Conservation (phyloP, 2,888 invertebrate genomes). For the Polydrusus tereticollis region DNA sequence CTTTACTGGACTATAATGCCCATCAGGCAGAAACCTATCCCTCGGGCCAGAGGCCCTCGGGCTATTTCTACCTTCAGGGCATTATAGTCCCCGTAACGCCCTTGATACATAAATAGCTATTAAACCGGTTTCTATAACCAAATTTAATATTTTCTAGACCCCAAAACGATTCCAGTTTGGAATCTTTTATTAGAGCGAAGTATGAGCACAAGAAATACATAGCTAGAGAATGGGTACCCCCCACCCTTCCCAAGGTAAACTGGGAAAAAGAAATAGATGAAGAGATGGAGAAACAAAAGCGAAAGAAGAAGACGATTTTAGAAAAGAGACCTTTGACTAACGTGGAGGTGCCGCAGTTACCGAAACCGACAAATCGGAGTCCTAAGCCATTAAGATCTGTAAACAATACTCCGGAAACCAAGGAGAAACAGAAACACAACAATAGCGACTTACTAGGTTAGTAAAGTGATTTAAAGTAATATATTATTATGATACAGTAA, state of each 20-base stretch:
- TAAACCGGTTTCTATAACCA: no score
- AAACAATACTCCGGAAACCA: conserved; percentile 49
- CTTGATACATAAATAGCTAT: neutral
- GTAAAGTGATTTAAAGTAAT: neutral
- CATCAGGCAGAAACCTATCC: no score
- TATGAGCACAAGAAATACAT: conserved; percentile 99
- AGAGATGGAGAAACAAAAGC: conserved; percentile 84
- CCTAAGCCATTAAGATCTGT: conserved; percentile 68
- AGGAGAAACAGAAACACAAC: conserved; percentile 56
- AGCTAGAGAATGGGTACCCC: conserved; percentile 97
- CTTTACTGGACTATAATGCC: no score
- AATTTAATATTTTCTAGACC: conserved; percentile 81
- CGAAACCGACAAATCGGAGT: conserved; percentile 72
- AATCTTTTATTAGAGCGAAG: conserved; percentile 96
- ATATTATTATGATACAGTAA: no score
- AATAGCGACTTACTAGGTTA: conserved; percentile 57
- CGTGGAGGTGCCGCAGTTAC: conserved; percentile 71
- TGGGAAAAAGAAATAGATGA: conserved; percentile 87
- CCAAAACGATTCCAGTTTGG: conserved; percentile 92
- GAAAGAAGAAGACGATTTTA: conserved; percentile 79
- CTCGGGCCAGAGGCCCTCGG: no score
- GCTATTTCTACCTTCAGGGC: no score
- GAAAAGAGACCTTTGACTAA: conserved; percentile 64
- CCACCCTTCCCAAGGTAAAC: conserved; percentile 81
- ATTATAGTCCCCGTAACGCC: no score